Percentiles rank a stretch among this genome's conserved stretches.
Conservation (phyloP, 1,140 invertebrate genomes). For the Myzus persicae region DNA sequence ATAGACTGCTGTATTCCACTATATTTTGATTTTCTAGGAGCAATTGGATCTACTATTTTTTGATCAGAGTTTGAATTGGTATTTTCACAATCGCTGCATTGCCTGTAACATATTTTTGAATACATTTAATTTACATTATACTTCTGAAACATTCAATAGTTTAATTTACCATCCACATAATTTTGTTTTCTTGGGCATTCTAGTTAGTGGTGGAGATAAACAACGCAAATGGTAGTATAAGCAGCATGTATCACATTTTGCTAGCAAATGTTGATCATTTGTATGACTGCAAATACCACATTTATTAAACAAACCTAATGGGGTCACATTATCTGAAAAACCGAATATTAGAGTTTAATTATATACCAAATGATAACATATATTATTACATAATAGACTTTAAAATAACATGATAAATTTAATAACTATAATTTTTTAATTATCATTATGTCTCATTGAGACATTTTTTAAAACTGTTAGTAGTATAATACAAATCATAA, state of each 20-base stretch:
- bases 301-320: conserved; percentile 66
- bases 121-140: no score
- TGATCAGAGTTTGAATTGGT: conserved; percentile 77
- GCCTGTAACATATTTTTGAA: conserved; percentile 67
- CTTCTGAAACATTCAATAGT: not conserved
- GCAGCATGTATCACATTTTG: conserved; percentile 93
- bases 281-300: conserved; percentile 86
- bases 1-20: conserved; percentile 47
- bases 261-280: conserved; percentile 85
- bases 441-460: conserved; percentile 66
- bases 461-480: no score
- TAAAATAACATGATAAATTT: not conserved
- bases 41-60: conserved; percentile 77
- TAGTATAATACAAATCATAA: conserved; percentile 17
- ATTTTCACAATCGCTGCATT: conserved; percentile 89
- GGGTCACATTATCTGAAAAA: conserved; percentile 32
- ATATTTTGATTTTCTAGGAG: conserved; percentile 72
- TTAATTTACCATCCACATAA: conserved; percentile 82
- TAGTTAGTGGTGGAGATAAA: conserved; percentile 88
- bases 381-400: not conserved
- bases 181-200: conserved; percentile 94
- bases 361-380: not conserved
- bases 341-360: not conserved
- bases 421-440: conserved; percentile 1
- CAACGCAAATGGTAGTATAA: conserved; percentile 93